phyloP scores from a whole-genome alignment of 2,113 vertebrate species.

The Siniperca knerii region DNA sequence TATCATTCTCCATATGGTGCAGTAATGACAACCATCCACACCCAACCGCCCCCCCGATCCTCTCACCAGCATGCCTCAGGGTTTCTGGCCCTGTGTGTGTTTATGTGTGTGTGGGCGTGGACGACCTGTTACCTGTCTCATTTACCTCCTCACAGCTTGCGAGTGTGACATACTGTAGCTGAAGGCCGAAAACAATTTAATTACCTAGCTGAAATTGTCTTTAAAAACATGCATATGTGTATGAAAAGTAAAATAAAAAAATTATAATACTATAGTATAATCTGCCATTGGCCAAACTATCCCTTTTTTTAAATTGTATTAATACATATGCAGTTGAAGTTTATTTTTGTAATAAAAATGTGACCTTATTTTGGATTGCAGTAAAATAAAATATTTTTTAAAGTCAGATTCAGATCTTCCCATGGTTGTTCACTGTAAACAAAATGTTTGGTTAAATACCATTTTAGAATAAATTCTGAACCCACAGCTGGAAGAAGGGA shows the following conservation, averaged over 20 bases:
- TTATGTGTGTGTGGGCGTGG: conserved; percentile 34
- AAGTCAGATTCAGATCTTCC: neutral
- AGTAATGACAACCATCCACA: conserved; percentile 21
- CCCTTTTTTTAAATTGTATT: neutral
- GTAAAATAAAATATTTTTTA: neutral
- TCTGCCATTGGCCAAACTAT: neutral
- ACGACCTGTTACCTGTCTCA: conserved; percentile 77
- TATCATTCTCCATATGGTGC: conserved; percentile 73
- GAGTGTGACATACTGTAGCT: conserved; percentile 51
- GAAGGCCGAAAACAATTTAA: conserved; percentile 14
- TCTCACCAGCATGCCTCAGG: conserved; percentile 54
- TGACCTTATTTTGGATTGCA: neutral
- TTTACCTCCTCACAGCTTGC: conserved; percentile 84
- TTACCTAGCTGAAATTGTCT: neutral
- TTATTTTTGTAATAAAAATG: neutral
- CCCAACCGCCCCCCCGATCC: neutral
- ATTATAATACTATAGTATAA: neutral
- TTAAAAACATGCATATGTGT: too few relatives aligned
- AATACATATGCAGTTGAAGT: too few relatives aligned
- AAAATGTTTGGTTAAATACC: neutral
- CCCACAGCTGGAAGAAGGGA: neutral
- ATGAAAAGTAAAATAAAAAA: too few relatives aligned
- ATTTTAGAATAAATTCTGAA: neutral
- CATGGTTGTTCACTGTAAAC: neutral
- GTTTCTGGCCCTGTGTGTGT: conserved; percentile 49